These are phyloP conservation scores for Drosophila ficusphila DNA, from an alignment of 1,140 invertebrate species.

Conservation along the genomic window DNA sequence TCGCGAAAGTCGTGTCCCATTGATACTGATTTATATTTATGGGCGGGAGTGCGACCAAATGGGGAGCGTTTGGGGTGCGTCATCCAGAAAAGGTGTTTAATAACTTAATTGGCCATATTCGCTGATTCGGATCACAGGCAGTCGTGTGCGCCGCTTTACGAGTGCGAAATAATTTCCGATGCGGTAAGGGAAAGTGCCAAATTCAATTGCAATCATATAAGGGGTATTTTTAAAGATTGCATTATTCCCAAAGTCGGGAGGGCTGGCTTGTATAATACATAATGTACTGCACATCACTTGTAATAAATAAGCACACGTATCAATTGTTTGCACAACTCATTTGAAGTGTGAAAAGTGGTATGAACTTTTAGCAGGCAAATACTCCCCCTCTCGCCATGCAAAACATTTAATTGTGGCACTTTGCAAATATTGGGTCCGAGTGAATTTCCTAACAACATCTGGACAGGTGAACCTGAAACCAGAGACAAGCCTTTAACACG, in stretches of 20 bases:
- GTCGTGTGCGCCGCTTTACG: constrained; percentile 56
- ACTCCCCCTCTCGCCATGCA: constrained; percentile 11
- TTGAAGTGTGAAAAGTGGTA: constrained; percentile 67
- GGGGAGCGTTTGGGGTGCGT: constrained; percentile 19
- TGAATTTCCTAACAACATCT: constrained; percentile 57
- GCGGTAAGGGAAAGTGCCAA: constrained; percentile 38
- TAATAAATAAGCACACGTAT: constrained; percentile 20
- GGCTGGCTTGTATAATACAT: constrained; percentile 18
- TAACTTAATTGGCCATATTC: constrained; percentile 51
- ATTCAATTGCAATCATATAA: constrained; percentile 4
- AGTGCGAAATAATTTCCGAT: neutral
- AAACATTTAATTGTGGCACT: constrained; percentile 64
- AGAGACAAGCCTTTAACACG: constrained; percentile 51
- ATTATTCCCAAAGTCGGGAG: constrained; percentile 3
- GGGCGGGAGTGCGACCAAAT: constrained; percentile 17
- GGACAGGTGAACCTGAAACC: constrained; percentile 34
- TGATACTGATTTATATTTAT: constrained; percentile 39
- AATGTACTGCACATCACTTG: neutral
- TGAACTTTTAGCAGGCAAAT: constrained; percentile 52
- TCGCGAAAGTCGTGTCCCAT: constrained; percentile 16
- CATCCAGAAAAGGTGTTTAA: constrained; percentile 42
- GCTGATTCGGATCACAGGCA: constrained; percentile 6
- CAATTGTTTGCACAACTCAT: constrained; percentile 47
- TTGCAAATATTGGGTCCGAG: constrained; percentile 48
- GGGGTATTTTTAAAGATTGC: constrained; percentile 49